Base-by-base conservation (phyloP, 2,888 invertebrate genomes). In the Sussaba pulchella region DNA sequence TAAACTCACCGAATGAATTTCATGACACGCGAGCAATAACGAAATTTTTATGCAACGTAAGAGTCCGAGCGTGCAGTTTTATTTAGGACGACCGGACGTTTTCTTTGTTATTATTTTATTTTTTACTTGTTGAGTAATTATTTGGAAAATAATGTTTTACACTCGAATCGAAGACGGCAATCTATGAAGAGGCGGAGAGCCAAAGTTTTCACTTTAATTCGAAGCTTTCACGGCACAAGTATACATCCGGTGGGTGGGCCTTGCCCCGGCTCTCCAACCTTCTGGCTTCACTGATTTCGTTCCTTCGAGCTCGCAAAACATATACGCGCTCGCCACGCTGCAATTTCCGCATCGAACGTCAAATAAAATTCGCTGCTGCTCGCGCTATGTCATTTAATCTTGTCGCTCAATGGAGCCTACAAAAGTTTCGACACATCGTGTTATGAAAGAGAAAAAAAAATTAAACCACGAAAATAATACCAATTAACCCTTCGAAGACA, bases 181-280 rank as follows among this genome's bases (percentile, higher is more conserved):
- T 64, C 41, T 47, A 63, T 69, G 17, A 45, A 76, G 24, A 67
- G 17, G 19, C 52, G 41, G 45, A 54, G 19, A 54, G 78, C 61
- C 36, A 59, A 10, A 52, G 54, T 75, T 80, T 82, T 80, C 78
- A 74, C 71, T 79, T 72, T 61, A 78, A 74, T 78, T 75, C 61
- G 52, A 78, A 78, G 74, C 78, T 81, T 78, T 81, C 78, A 75
- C 78, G 74, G n/a, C 41, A 52, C 43, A 19, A 26, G 64, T 57
- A 71, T 36, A 72, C 78, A 73, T 83, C 81, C 83, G 83, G 83
- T 78, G 66, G 76, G 61, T 71, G 41, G 47, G 70, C 24, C 57
- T 6, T 31, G 4, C 31, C 24, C 54, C 21, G 61, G 59, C 69
- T 76, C 78, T 83, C 50, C 69, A 81, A 54, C 61, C 77, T 75